Evolutionary conservation across 2,113 vertebrate species (phyloP).

Genomic region (Vicugna pacos): DNA sequence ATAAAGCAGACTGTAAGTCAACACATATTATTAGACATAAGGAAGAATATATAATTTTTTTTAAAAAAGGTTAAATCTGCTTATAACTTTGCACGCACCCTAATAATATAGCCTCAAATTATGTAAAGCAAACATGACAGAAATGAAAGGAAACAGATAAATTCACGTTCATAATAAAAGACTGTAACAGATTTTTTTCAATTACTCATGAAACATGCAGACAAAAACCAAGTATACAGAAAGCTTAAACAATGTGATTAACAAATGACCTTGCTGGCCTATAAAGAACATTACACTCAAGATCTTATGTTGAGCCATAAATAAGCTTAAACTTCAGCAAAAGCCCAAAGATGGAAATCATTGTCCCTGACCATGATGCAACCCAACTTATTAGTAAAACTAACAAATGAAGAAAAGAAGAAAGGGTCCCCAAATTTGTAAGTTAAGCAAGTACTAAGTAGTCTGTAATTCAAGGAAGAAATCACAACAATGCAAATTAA

Average conservation of each 20-base stretch:
- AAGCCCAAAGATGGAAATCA: neutral
- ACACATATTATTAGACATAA: neutral
- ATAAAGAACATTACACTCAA: neutral
- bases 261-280: neutral
- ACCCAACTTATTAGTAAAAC: neutral
- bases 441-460: neutral
- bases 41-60: neutral
- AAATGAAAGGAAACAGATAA: neutral
- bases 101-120: neutral
- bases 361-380: neutral
- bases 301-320: neutral
- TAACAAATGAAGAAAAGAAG: neutral
- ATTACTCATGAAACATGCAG: neutral
- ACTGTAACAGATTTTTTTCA: neutral
- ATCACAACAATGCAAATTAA: neutral
- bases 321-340: neutral
- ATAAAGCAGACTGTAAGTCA: neutral
- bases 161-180: neutral
- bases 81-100: neutral
- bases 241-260: neutral
- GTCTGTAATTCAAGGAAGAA: neutral
- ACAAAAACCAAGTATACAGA: neutral
- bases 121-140: neutral
- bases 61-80: neutral
- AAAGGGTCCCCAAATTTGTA: neutral